Evolutionary conservation across 2,888 invertebrate species (phyloP).

Genomic region (Cheilosia vulpina): DNA sequence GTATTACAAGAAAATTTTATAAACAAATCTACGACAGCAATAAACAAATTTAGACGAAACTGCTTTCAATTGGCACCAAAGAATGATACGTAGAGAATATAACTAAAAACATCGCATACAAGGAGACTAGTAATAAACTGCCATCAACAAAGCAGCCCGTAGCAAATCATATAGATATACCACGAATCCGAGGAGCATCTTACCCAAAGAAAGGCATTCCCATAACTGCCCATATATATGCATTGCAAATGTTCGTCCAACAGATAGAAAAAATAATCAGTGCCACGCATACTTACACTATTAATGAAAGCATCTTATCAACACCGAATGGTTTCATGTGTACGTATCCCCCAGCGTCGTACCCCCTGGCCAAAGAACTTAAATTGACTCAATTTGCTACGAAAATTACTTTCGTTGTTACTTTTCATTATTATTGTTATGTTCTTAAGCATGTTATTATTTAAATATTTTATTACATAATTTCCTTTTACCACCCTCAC

Average conservation of each 20-base stretch:
- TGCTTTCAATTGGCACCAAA: not conserved
- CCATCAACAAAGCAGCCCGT: too few species aligned
- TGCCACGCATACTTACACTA: slow-evolving; percentile 14
- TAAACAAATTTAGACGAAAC: not conserved
- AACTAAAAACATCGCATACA: not conserved
- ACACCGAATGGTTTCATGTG: not conserved
- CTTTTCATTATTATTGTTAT: slow-evolving; percentile 48
- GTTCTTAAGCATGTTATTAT: slow-evolving; percentile 65
- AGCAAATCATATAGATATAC: too few species aligned
- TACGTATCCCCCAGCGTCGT: slow-evolving; percentile 14
- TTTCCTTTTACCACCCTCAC: slow-evolving; percentile 60
- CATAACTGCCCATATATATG: not conserved
- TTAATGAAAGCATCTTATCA: slow-evolving; percentile 20
- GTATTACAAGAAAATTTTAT: too few species aligned
- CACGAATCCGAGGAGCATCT: too few species aligned
- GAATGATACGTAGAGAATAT: not conserved
- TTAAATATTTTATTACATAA: slow-evolving; percentile 56
- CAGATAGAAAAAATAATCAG: slow-evolving; percentile 5
- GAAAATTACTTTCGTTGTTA: slow-evolving; percentile 52
- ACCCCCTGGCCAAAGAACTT: slow-evolving; percentile 69
- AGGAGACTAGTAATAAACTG: not conserved
- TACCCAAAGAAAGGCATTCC: not conserved
- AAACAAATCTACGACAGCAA: not conserved
- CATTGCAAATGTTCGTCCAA: not conserved
- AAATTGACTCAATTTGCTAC: slow-evolving; percentile 70